Evolutionary conservation across 2,797 vertebrate species (phyloP), one percentile per base, ranked within the genome.

Genomic region (Pelodytes ibericus): DNA sequence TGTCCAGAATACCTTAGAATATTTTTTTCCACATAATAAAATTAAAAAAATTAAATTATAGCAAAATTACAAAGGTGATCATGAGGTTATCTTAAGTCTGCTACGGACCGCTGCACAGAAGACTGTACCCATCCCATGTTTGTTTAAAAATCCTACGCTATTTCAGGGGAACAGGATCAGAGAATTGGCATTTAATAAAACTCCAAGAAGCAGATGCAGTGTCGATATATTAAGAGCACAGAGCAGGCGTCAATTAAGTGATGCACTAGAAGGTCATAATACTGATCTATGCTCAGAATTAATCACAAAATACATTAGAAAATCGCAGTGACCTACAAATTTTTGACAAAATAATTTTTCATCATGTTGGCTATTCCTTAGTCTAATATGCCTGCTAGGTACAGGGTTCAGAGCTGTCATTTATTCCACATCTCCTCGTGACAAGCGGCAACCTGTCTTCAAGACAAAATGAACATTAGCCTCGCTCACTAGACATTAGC

Each of bases 281-380:
- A 95, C 95, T 96, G 95, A 96, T 98, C 95, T 95, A 94, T 98
- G 93, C 95, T 94, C 91, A 84, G 90, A 93, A 98, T 99, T 97
- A 98, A 98, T 98, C 96, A 98, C 93, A 92, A 93, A 94, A 92
- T 92, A 94, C 95, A 95, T 95, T 96, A 97, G 95, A 96, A 96
- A 96, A 95, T 96, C 95, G 97, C 97, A 94, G 94, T 93, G 94
- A 96, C 95, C 95, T 90, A 93, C 89, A 93, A 93, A 94, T 95
- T 94, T 94, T 95, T 95, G 95, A 98, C 95, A 96, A 97, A 98
- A 95, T 95, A 92, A 98, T 98, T 96, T 94, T 95, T 98, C 96
- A 96, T 95, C 92, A 92, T 84, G 89, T 95, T 95, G 95, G 95
- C 89, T 93, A 95, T 95, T 96, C 94, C 91, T 84, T 95, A 95